Evolutionary conservation across 1,140 invertebrate species (phyloP), one percentile per base, ranked within the genome.

Genomic region (Ooceraea biroi): DNA sequence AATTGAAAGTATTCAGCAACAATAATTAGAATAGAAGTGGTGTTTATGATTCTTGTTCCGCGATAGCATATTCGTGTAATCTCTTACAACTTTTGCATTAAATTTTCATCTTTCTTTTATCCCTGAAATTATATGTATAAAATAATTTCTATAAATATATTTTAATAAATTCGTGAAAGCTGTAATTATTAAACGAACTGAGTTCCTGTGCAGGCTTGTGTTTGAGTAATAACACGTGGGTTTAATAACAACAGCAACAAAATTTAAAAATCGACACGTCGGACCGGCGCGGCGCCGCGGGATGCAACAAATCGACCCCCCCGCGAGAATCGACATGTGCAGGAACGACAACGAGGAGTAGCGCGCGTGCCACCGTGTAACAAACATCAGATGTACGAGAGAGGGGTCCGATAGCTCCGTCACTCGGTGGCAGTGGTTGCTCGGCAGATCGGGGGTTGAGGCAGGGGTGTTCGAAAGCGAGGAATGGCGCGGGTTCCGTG

Each of bases 351-450:
- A 69, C 60, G 69, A 57, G 41, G 30, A 72, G 55, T 36, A 74
- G 48, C 48, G 57, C 68, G 78, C 71, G 71, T 83, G 80, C 71
- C 80, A 65, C 44, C 80, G 68, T 55, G 80, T 72, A 82, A 73
- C 69, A 73, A 83, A 73, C 68, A 76, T 83, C 57, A 61, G 48
- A 83, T 83, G 71, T 48, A 80, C 63, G 50, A 30, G 44, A 44
- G 44, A 36, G 52, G 48, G 57, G 50, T n/a, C 61, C 48, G 61
- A 78, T 65, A 78, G 63, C 50, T 55, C 74, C 48, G 61, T 68
- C 48, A 68, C 48, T 57, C 48, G 61, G 46, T 19, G 72, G 41
- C 73, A 14, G 50, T 84, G 52, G 82, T 77, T 60, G 74, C 74
- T 66, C 52, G 30, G 44, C 14, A 27, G 63, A 68, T 68, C 69